These are phyloP conservation scores for Phataginus tetradactyla DNA, from an alignment of 2,797 vertebrate species.

Conservation along the genomic window DNA sequence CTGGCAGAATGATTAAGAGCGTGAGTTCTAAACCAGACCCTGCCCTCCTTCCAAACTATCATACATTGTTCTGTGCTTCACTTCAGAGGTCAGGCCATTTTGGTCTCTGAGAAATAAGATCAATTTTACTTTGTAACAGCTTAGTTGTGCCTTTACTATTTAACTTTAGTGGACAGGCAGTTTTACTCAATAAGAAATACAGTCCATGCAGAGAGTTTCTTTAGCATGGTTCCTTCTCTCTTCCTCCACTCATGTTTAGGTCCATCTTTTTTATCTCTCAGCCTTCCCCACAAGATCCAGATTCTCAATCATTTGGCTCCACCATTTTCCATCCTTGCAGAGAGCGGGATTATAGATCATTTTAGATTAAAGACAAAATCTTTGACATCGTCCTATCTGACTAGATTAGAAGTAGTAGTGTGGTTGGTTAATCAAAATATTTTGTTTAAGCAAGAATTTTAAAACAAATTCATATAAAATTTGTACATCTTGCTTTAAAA, in stretches of 20 bases:
- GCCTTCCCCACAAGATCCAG: background rate
- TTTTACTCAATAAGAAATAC: background rate
- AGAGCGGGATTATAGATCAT: background rate
- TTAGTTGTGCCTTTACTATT: background rate
- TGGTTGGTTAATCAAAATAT: constrained; percentile 14
- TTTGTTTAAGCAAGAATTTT: background rate
- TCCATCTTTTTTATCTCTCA: background rate
- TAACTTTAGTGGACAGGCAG: background rate
- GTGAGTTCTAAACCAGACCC: background rate
- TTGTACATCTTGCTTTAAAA: background rate
- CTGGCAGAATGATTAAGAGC: background rate
- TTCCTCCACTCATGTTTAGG: background rate
- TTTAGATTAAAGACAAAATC: background rate
- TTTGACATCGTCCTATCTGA: background rate
- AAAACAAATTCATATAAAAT: background rate
- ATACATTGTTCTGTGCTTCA: background rate
- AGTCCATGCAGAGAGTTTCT: background rate
- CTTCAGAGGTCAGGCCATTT: background rate
- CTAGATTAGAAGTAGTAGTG: background rate
- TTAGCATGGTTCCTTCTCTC: background rate
- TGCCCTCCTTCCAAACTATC: background rate
- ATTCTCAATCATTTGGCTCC: background rate
- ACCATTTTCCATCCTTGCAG: background rate
- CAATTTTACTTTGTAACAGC: background rate
- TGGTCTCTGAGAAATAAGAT: background rate